Evolutionary conservation across 1,140 invertebrate species (phyloP).

Genomic region (Sitodiplosis mosellana): DNA sequence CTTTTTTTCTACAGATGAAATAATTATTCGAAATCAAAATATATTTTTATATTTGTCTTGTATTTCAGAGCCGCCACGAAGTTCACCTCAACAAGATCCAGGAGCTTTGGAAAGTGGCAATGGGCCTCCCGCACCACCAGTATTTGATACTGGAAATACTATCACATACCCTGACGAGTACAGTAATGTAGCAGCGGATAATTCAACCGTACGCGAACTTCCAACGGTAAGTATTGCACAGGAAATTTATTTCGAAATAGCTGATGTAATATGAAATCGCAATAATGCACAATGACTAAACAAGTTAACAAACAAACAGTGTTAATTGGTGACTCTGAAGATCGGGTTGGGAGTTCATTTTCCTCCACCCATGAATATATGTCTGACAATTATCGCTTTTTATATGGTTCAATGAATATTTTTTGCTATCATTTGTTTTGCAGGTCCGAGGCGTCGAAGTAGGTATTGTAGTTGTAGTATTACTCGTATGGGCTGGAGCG

Average conservation of each 20-base stretch:
- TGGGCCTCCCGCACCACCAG: conserved; percentile 6
- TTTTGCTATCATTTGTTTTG: conserved; percentile 11
- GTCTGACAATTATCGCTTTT: not conserved
- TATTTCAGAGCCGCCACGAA: conserved; percentile 45
- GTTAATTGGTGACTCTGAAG: no score
- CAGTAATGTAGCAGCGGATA: conserved; percentile 20
- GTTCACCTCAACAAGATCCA: conserved; percentile 33
- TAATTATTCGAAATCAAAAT: conserved; percentile 6
- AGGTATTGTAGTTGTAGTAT: conserved; percentile 66
- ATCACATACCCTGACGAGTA: not conserved
- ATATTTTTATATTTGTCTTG: not conserved
- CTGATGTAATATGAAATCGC: no score
- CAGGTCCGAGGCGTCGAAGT: conserved; percentile 73
- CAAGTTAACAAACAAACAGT: no score
- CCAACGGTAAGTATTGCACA: conserved; percentile 20
- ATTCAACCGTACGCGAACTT: conserved; percentile 26
- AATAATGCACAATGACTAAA: no score
- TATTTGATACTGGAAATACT: not conserved
- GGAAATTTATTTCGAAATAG: no score
- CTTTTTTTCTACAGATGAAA: conserved; percentile 4
- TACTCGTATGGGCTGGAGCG: conserved; percentile 72
- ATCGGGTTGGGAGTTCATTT: no score
- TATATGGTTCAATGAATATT: not conserved
- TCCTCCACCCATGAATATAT: no score
- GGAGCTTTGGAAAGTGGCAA: not conserved